A percentile compares a stretch with the other conserved stretches of the same genome.
Conservation (phyloP, 2,888 invertebrate genomes). For the Limulus polyphemus region DNA sequence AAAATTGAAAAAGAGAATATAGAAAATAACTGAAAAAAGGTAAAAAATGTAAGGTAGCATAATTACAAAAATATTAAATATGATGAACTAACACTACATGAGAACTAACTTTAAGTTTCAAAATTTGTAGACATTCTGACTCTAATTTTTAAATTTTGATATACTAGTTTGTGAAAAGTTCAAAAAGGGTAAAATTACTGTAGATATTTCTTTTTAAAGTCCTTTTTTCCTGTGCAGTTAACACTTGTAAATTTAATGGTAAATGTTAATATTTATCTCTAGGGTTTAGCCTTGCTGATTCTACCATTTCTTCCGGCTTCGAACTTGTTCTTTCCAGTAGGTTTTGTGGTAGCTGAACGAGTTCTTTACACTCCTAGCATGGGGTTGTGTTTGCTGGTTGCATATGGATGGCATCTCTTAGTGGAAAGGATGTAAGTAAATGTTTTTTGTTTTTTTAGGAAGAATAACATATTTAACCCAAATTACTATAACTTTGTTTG, state of each 20-base stretch:
- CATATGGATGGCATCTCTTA: conserved; percentile 60
- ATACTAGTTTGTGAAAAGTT: too few relatives aligned
- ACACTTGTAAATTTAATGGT: neutral
- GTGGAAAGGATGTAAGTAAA: conserved; percentile 18
- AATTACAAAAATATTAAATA: too few relatives aligned
- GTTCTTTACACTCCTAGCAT: conserved; percentile 93
- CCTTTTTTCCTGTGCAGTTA: conserved; percentile 22
- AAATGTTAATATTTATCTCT: conserved; percentile 33
- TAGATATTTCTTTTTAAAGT: neutral
- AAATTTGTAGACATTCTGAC: too few relatives aligned
- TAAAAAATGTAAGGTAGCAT: too few relatives aligned
- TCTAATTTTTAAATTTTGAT: too few relatives aligned
- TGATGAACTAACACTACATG: too few relatives aligned
- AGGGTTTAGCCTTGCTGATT: conserved; percentile 73
- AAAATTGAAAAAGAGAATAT: too few relatives aligned
- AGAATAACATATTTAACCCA: too few relatives aligned
- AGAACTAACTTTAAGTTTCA: too few relatives aligned
- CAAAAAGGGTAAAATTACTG: neutral
- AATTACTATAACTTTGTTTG: too few relatives aligned
- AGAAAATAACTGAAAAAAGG: too few relatives aligned
- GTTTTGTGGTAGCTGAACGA: conserved; percentile 91
- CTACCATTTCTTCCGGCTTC: conserved; percentile 91
- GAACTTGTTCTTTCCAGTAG: conserved; percentile 93
- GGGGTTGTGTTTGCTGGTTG: conserved; percentile 88
- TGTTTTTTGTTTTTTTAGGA: too few relatives aligned